Evolutionary conservation across 2,113 vertebrate genomes (phyloP).

Genomic region (Phaetusa simplex): DNA sequence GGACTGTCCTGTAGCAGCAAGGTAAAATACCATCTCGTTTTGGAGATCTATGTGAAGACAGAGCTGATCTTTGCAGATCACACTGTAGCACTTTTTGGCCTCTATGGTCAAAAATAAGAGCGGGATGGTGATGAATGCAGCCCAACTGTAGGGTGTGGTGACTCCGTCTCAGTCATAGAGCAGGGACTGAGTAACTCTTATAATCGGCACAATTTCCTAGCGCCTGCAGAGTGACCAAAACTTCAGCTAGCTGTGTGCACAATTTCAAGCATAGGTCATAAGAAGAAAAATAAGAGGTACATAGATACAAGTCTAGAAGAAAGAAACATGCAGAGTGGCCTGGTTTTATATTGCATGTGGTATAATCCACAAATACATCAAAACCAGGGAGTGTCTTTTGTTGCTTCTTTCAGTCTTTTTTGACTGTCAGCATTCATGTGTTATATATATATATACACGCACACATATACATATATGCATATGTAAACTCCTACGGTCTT

Average conservation of each 20-base stretch:
- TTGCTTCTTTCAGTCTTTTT: neutral
- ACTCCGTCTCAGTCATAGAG: neutral
- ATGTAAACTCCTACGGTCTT: neutral
- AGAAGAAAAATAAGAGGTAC: neutral
- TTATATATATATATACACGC: no score
- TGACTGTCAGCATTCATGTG: neutral
- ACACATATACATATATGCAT: accelerated
- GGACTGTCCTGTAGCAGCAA: neutral
- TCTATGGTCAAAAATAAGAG: neutral
- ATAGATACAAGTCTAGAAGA: neutral
- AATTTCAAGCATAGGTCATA: neutral
- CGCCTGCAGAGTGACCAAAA: neutral
- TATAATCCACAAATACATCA: neutral
- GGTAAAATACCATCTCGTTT: neutral
- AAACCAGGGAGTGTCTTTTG: neutral
- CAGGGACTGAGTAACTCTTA: neutral
- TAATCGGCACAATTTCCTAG: neutral
- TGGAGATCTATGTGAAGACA: neutral
- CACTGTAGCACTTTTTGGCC: neutral
- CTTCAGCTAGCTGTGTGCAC: neutral
- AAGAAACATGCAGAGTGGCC: neutral
- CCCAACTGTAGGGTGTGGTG: neutral
- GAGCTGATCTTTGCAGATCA: neutral
- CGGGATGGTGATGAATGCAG: neutral
- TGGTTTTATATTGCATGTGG: neutral